A percentile compares a stretch with the other conserved stretches of the same genome.
Conservation (phyloP, 2,888 invertebrate genomes). For the Rhopalosiphum nymphaeae region DNA sequence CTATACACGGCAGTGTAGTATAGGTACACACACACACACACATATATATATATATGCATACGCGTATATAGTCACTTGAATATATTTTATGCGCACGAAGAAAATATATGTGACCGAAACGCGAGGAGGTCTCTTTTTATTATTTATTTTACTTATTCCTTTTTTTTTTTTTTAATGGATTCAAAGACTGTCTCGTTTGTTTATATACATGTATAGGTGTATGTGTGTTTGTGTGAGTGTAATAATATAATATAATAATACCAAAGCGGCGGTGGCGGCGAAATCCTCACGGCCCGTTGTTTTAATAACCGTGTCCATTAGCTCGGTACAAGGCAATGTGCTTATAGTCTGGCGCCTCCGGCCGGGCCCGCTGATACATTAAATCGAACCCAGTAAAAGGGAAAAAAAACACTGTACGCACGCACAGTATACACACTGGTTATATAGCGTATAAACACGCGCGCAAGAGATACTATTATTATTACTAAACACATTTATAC, state of each 20-base stretch:
- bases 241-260: slow-evolving; percentile 51
- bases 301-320: slow-evolving; percentile 66
- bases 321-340: slow-evolving; percentile 66
- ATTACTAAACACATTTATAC: slow-evolving; percentile 14
- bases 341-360: slow-evolving; percentile 66
- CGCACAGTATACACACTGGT: neutral
- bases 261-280: slow-evolving; percentile 27
- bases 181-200: slow-evolving; percentile 56
- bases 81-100: neutral
- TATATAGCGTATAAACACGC: neutral
- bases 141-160: slow-evolving; percentile 30
- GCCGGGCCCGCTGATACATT: slow-evolving; percentile 54
- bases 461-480: neutral
- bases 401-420: slow-evolving; percentile 47
- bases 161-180: slow-evolving; percentile 59
- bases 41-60: neutral
- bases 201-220: neutral
- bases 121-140: slow-evolving; percentile 42
- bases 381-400: slow-evolving; percentile 56
- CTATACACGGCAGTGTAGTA: neutral
- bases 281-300: slow-evolving; percentile 59
- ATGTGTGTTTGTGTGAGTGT: neutral
- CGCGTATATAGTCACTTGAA: neutral
- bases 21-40: neutral
- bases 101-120: slow-evolving; percentile 28